Evolutionary conservation across 2,113 vertebrate species (phyloP), one percentile per base, ranked within the genome.

Genomic region (Dicerorhinus sumatrensis): DNA sequence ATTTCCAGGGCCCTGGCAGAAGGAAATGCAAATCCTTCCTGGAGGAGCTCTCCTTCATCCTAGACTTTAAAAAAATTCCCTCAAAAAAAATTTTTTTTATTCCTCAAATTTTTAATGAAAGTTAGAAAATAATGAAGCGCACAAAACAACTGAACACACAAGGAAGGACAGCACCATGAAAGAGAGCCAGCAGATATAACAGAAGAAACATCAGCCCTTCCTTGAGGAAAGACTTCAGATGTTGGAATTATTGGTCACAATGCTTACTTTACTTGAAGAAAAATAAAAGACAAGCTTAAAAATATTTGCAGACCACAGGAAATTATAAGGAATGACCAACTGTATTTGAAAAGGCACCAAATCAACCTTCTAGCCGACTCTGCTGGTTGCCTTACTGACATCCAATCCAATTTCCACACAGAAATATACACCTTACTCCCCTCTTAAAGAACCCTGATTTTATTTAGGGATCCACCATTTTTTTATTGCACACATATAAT

Each of bases 251-350:
- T 7, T 33, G 9, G 33, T 20, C 62, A 79, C 13, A 48, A 42
- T 76, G 65, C n/a, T 72, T 75, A 12, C 21, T 89, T 69, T 84
- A 69, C 42, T 90, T 94, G 31, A 93, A 88, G 62, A 62, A 91
- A 91, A 95, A 27, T 31, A 82, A 77, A 93, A 87, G 23, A 51
- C 27, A 89, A 48, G 21, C 25, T 92, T 56, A 48, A 56, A 94
- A 63, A 23, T 65, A 65, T 23, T 54, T 42, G 1, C 39, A 95
- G 25, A 39, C 25, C 60, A 65, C 73, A 60, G 56, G 27, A 73
- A 94, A 67, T 29, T 60, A 27, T 6, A 77, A 73, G 67, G 60
- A 94, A 51, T 54, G n/a, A 46, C 27, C 23, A 84, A 46, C 36
- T 3, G 1, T 42, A 70, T 72, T 54, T 76, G 84, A 72, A 86